Evolutionary conservation across 2,888 invertebrate genomes (phyloP).

Genomic region (Philonicus albiceps): DNA sequence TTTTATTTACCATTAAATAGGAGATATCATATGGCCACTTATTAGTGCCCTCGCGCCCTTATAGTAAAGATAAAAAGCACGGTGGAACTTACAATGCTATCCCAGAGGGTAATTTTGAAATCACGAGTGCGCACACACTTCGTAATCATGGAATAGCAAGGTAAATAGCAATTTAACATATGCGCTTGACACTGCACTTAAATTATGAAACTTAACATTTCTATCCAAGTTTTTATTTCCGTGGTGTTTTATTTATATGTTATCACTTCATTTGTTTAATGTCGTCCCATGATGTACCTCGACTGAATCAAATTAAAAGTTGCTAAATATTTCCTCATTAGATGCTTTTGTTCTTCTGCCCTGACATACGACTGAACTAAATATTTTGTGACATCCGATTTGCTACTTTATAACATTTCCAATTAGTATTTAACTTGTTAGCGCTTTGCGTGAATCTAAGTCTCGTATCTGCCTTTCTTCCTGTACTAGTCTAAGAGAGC

Average conservation of each 20-base stretch:
- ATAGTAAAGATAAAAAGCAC: conserved; percentile 61
- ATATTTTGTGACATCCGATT: background rate
- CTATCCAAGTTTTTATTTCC: conserved; percentile 38
- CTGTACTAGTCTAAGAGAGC: background rate
- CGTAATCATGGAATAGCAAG: conserved; percentile 68
- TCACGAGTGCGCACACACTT: conserved; percentile 62
- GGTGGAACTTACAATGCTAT: conserved; percentile 56
- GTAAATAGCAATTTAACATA: conserved; percentile 57
- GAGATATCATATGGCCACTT: conserved; percentile 90
- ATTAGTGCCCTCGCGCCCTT: conserved; percentile 76
- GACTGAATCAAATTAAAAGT: background rate
- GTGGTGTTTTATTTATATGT: conserved; percentile 16
- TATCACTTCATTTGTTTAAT: conserved; percentile 30
- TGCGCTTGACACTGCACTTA: conserved; percentile 30
- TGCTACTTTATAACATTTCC: background rate
- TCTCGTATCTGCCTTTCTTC: background rate
- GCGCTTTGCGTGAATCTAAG: background rate
- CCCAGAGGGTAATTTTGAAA: conserved; percentile 60
- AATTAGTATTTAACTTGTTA: background rate
- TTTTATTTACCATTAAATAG: conserved; percentile 59
- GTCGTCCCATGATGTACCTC: conserved; percentile 13
- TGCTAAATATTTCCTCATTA: background rate
- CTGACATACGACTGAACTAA: background rate
- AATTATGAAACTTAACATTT: conserved; percentile 36
- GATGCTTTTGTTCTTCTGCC: conserved; percentile 1